phyloP scores from a whole-genome alignment of 2,888 invertebrate genomes.

The Argyresthia goedartella region DNA sequence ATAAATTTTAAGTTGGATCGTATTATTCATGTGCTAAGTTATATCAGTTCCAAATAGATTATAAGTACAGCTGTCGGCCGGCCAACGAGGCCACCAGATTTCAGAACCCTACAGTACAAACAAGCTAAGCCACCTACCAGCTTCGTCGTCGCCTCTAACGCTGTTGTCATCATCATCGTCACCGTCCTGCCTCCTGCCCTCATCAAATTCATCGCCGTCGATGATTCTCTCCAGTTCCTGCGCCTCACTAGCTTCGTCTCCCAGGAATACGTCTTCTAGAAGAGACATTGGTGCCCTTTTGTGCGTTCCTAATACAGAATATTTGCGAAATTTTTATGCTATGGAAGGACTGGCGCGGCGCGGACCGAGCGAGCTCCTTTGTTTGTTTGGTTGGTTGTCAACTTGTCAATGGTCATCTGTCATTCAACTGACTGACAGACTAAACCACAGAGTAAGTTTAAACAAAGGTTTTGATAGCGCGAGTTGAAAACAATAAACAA shows the following conservation, averaged over 20 bases:
- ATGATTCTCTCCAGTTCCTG: slow-evolving; percentile 54
- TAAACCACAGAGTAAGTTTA: too few species aligned
- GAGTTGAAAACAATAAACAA: too few species aligned
- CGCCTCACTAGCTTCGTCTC: slow-evolving; percentile 55
- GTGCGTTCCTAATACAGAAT: background rate
- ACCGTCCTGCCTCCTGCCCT: slow-evolving; percentile 33
- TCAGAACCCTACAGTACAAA: background rate
- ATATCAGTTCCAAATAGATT: background rate
- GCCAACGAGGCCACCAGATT: background rate
- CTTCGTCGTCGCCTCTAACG: slow-evolving; percentile 53
- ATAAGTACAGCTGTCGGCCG: background rate
- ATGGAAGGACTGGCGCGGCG: too few species aligned
- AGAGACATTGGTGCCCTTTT: slow-evolving; percentile 34
- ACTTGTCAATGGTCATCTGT: too few species aligned
- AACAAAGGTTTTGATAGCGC: too few species aligned
- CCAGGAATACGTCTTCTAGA: slow-evolving; percentile 55
- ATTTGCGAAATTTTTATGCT: background rate
- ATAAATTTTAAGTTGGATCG: background rate
- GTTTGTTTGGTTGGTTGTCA: background rate
- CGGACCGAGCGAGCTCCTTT: too few species aligned
- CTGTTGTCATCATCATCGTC: slow-evolving; percentile 44
- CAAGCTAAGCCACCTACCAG: slow-evolving; percentile 28
- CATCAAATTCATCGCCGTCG: slow-evolving; percentile 62
- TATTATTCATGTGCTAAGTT: background rate
- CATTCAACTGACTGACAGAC: too few species aligned